Conservation (phyloP, 2,888 invertebrate species). For the Adineta ricciae region DNA sequence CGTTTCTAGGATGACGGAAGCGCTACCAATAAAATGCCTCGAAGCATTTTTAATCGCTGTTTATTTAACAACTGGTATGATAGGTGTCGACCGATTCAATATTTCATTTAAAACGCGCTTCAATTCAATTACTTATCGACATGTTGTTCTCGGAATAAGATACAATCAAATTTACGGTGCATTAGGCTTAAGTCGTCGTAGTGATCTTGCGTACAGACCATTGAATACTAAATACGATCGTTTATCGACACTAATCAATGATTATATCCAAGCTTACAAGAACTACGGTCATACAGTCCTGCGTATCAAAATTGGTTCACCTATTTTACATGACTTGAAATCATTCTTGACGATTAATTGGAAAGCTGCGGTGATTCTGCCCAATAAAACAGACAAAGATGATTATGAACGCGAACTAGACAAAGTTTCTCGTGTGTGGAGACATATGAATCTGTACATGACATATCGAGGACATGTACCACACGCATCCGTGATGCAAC, state of each 20-base stretch:
- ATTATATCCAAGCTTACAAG: conserved; percentile 44
- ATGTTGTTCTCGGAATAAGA: conserved; percentile 49
- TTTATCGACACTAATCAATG: conserved; percentile 44
- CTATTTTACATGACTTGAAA: conserved; percentile 46
- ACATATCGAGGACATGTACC: neutral
- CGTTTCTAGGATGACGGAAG: conserved; percentile 47
- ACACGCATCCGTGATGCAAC: neutral
- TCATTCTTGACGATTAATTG: conserved; percentile 48
- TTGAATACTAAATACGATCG: conserved; percentile 42
- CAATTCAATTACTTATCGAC: conserved; percentile 43
- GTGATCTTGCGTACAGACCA: conserved; percentile 50
- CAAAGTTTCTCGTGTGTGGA: conserved; percentile 8
- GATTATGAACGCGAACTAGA: conserved; percentile 7
- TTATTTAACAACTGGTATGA: conserved; percentile 48
- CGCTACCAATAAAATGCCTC: conserved; percentile 51
- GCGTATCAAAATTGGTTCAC: conserved; percentile 47
- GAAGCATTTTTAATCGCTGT: conserved; percentile 50
- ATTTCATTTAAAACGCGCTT: conserved; percentile 48
- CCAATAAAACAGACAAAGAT: conserved; percentile 12
- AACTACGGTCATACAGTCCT: conserved; percentile 46
- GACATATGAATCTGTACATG: neutral
- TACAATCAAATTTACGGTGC: conserved; percentile 47
- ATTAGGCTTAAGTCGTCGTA: conserved; percentile 48
- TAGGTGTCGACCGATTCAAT: conserved; percentile 47
- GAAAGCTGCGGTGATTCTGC: conserved; percentile 39